Evolutionary conservation across 2,888 invertebrate species (phyloP).

Genomic region (Tenthredo amoena): DNA sequence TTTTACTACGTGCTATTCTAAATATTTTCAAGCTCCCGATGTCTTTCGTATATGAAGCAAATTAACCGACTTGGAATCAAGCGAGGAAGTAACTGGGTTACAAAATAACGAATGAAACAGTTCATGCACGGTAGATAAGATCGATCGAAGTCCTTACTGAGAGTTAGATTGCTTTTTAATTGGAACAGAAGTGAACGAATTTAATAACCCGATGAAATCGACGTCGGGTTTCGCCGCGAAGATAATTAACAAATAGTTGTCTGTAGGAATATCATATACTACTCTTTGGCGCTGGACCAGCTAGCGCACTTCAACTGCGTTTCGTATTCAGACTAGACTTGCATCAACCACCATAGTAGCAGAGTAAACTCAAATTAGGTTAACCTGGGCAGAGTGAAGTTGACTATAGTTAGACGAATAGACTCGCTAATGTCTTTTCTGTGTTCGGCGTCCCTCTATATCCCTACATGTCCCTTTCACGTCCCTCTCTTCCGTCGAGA

Average conservation of each 20-base stretch:
- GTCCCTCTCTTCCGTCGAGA: not conserved
- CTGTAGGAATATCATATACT: not conserved
- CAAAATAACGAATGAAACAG: not conserved
- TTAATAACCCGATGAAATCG: conserved; percentile 24
- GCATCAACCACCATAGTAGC: conserved; percentile 9
- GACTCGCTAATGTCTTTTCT: conserved; percentile 76
- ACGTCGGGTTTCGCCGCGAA: not conserved
- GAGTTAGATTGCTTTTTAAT: conserved; percentile 27
- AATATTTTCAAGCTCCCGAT: not conserved
- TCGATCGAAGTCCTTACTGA: not conserved
- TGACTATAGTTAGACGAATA: conserved; percentile 46
- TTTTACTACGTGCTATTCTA: not conserved
- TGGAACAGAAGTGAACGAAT: conserved; percentile 6
- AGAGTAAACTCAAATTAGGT: conserved; percentile 40
- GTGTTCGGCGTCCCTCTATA: conserved; percentile 74
- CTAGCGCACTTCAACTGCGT: not conserved
- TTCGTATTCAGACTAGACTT: conserved; percentile 13
- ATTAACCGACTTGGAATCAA: not conserved
- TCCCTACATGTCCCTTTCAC: conserved; percentile 46
- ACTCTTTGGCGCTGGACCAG: not conserved
- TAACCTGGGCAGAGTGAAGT: conserved; percentile 34
- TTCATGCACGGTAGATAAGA: not conserved
- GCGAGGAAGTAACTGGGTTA: not conserved
- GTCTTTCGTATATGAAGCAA: not conserved
- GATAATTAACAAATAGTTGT: conserved; percentile 27